Base-by-base conservation (phyloP, 2,113 vertebrate species). In the Coptodon rendalli region DNA sequence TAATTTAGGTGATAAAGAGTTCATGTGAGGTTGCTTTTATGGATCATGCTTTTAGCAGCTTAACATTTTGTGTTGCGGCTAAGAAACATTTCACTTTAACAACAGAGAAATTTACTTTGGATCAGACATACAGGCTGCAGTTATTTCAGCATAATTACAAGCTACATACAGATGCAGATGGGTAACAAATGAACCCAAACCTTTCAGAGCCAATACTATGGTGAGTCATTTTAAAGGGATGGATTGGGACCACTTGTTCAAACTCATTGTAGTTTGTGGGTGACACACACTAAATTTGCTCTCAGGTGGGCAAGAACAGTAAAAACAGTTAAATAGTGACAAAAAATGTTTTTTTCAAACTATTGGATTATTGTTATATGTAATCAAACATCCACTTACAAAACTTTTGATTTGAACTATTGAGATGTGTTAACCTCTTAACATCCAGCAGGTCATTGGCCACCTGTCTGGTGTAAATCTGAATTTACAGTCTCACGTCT, bases 221-320 rank as follows among this genome's bases (percentile, higher is more conserved):
- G 36, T 43, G 12, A 14, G 36, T 71, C 63, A 71, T 40, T 40
- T 22, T 40, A 40, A 38, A 40, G 11, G 17, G 19, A 0, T n/a
- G 17, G 11, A 0, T 73, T 43, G 38, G 38, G 0, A 2, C 61
- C 6, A 22, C 34, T 68, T 22, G 63, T 68, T 68, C 19, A 40
- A 38, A 0, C 68, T 3, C 68, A 27, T 1, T 2, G 22, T 73
- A 73, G 68, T 7, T 73, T 43, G 22, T 17, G 2, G n/a, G 22
- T 10, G 40, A 48, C 6, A 3, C 1, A 27, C 6, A 76, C 43
- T 11, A 0, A 50, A 19, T 29, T 76, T 76, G 43, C 48, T 76
- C 1, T 1, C 43, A 73, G 43, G 0, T 45, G 22, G 68, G 8
- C 68, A 27, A 48, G 40, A 76, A 27, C 9, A 50, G 0, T 29